Conservation (phyloP, 2,888 invertebrate species). For the Agonopterix arenella region DNA sequence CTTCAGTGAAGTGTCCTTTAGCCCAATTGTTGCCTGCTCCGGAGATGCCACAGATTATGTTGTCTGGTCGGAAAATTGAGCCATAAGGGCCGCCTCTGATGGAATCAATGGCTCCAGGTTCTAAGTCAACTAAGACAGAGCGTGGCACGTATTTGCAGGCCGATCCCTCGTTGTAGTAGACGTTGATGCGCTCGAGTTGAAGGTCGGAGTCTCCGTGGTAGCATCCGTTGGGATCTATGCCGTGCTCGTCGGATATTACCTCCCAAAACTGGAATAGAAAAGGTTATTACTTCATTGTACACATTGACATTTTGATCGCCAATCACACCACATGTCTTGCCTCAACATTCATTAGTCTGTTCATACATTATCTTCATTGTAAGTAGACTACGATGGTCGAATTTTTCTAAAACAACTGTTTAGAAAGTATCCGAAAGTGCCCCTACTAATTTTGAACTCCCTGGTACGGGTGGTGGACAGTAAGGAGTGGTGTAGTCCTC, state of each 20-base stretch:
- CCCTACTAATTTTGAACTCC: too few relatives aligned
- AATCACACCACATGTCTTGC: too few relatives aligned
- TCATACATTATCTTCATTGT: too few relatives aligned
- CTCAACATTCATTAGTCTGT: too few relatives aligned
- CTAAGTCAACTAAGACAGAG: slow-evolving; percentile 53
- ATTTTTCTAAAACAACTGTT: too few relatives aligned
- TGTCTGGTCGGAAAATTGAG: slow-evolving; percentile 82
- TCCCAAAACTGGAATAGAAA: slow-evolving; percentile 83
- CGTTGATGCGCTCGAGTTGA: slow-evolving; percentile 84
- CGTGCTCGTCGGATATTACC: slow-evolving; percentile 87
- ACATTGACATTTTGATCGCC: too few relatives aligned
- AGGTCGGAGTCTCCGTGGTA: slow-evolving; percentile 82
- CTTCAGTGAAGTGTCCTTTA: slow-evolving; percentile 83
- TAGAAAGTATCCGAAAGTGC: too few relatives aligned
- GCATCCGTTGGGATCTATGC: slow-evolving; percentile 76
- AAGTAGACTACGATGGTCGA: too few relatives aligned
- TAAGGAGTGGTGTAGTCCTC: too few relatives aligned
- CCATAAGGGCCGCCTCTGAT: slow-evolving; percentile 80
- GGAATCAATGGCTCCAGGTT: slow-evolving; percentile 76
- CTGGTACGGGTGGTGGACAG: too few relatives aligned
- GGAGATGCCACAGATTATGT: slow-evolving; percentile 78
- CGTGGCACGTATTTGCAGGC: slow-evolving; percentile 53
- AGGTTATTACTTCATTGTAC: too few relatives aligned
- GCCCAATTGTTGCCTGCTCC: slow-evolving; percentile 79
- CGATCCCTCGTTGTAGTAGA: slow-evolving; percentile 83